Conservation (phyloP, 2,113 vertebrate species). For the Mus musculus region DNA sequence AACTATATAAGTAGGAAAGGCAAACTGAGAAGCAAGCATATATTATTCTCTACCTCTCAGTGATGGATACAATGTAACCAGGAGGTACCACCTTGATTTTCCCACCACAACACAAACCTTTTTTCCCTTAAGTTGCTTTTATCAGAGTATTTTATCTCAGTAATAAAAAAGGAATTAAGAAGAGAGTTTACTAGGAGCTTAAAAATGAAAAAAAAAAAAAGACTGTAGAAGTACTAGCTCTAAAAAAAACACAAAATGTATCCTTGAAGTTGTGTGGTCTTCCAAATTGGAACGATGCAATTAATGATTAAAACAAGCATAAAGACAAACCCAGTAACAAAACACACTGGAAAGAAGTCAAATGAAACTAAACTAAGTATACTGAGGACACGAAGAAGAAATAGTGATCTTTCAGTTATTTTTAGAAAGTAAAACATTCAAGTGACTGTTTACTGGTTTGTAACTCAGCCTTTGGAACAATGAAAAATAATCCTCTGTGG, state of each 20-base stretch:
- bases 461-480: slow-evolving; percentile 45
- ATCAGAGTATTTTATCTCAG: not conserved
- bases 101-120: not conserved
- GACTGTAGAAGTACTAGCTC: slow-evolving; percentile 3
- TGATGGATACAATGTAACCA: not conserved
- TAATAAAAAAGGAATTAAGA: not conserved
- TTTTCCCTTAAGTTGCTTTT: not conserved
- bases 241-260: slow-evolving; percentile 53
- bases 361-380: slow-evolving; percentile 67
- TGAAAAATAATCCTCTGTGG: slow-evolving; percentile 55
- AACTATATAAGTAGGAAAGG: not conserved
- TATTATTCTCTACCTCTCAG: not conserved
- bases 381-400: slow-evolving; percentile 68
- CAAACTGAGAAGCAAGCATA: not conserved
- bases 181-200: slow-evolving; percentile 47
- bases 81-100: not conserved
- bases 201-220: slow-evolving; percentile 17
- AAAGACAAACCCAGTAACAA: slow-evolving; percentile 55
- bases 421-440: slow-evolving; percentile 65
- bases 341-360: slow-evolving; percentile 49
- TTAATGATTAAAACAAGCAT: slow-evolving; percentile 37
- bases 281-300: slow-evolving; percentile 58
- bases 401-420: slow-evolving; percentile 51
- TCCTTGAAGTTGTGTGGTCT: slow-evolving; percentile 7
- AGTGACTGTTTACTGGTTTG: slow-evolving; percentile 58